Conservation (phyloP, 2,797 vertebrate genomes). For the Heterohyrax brucei region DNA sequence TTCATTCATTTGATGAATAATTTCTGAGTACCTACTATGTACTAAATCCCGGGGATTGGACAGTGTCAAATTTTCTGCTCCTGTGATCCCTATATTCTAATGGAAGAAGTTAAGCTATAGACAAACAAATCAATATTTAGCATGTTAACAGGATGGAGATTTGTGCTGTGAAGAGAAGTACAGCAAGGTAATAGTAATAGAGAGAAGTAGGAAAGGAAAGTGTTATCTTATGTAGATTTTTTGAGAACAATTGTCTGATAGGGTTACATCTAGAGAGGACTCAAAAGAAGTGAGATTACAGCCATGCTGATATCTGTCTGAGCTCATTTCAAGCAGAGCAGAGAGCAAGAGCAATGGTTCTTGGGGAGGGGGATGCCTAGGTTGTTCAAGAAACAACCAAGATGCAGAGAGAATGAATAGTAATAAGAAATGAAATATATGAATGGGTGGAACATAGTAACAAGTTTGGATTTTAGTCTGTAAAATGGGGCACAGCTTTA, state of each 20-base stretch:
- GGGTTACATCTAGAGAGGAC: neutral
- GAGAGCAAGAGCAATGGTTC: neutral
- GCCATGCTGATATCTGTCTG: neutral
- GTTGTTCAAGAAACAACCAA: neutral
- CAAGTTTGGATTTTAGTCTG: neutral
- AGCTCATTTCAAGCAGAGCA: neutral
- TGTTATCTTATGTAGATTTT: neutral
- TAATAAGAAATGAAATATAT: neutral
- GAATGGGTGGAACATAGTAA: neutral
- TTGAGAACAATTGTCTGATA: neutral
- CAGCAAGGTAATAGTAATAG: neutral
- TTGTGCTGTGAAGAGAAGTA: constrained; percentile 15
- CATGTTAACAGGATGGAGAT: neutral
- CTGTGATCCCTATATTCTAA: neutral
- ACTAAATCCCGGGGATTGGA: neutral
- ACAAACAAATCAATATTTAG: constrained; percentile 18
- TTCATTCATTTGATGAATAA: constrained; percentile 22
- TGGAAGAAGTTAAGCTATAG: neutral
- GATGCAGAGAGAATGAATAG: neutral
- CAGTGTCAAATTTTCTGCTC: constrained; percentile 3
- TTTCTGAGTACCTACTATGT: neutral
- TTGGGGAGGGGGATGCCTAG: neutral
- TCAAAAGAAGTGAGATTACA: neutral
- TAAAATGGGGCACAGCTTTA: neutral
- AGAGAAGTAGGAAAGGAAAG: neutral